Percentiles rank a stretch among this genome's conserved stretches.
Conservation (phyloP, 1,140 invertebrate genomes). For the Aphelenchoides avenae region DNA sequence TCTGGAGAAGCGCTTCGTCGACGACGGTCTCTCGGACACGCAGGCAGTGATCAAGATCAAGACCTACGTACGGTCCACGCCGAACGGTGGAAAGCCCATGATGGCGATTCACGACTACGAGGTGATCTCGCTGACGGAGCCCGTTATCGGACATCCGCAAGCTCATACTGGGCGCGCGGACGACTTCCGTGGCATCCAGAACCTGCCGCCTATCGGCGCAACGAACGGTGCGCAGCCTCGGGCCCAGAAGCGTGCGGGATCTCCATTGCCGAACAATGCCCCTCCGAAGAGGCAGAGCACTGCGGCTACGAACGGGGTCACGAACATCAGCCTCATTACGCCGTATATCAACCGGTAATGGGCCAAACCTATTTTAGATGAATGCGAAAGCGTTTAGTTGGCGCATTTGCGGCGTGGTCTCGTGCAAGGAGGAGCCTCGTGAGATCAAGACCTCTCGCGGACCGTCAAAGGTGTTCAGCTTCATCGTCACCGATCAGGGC, state of each 20-base stretch:
- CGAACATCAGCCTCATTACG: slow-evolving; percentile 39
- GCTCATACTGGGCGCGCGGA: slow-evolving; percentile 34
- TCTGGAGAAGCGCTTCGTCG: slow-evolving; percentile 21
- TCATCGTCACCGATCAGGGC: slow-evolving; percentile 85
- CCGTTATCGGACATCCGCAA: slow-evolving; percentile 34
- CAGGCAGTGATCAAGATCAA: slow-evolving; percentile 30
- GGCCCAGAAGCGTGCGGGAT: slow-evolving; percentile 9
- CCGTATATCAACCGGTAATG: slow-evolving; percentile 45
- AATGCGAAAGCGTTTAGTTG: slow-evolving; percentile 66
- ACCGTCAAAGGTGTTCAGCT: slow-evolving; percentile 86
- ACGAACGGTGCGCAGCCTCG: not conserved
- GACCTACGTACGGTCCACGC: not conserved
- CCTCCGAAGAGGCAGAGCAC: not conserved
- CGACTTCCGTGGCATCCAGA: slow-evolving; percentile 26
- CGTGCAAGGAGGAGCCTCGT: slow-evolving; percentile 74
- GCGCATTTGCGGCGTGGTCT: slow-evolving; percentile 84
- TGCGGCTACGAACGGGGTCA: not conserved
- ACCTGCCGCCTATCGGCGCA: slow-evolving; percentile 8
- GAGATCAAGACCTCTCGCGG: slow-evolving; percentile 85
- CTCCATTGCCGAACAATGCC: slow-evolving; percentile 13
- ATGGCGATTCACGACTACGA: slow-evolving; percentile 36
- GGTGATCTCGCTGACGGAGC: slow-evolving; percentile 13
- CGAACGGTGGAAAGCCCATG: slow-evolving; percentile 12
- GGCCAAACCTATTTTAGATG: not conserved
- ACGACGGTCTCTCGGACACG: slow-evolving; percentile 16